phyloP scores from a whole-genome alignment of 2,797 vertebrate genomes.

The Lithobates sylvaticus region DNA sequence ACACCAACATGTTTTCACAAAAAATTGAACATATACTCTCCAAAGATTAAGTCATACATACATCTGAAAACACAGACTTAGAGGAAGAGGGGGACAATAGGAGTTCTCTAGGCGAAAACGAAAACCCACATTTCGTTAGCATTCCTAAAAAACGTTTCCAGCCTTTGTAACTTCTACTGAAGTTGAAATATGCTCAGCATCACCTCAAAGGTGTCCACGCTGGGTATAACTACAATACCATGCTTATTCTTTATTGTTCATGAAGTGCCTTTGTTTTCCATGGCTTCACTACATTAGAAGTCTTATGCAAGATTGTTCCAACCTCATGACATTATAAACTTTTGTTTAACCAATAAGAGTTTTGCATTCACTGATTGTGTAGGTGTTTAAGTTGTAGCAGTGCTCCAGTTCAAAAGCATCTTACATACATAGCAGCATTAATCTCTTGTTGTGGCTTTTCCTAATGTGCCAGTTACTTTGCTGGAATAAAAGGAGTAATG shows the following conservation, averaged over 20 bases:
- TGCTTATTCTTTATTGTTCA: slow-evolving; percentile 40
- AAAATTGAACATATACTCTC: slow-evolving; percentile 68
- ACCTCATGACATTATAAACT: slow-evolving; percentile 26
- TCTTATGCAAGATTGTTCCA: slow-evolving; percentile 14
- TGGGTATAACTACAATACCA: slow-evolving; percentile 27
- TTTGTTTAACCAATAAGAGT: slow-evolving; percentile 21
- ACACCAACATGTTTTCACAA: slow-evolving; percentile 70
- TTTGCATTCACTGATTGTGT: slow-evolving; percentile 46
- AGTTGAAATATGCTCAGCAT: slow-evolving; percentile 24
- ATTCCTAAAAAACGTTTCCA: slow-evolving; percentile 22
- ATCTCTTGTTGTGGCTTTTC: slow-evolving; percentile 68
- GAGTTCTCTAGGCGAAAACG: slow-evolving; percentile 28
- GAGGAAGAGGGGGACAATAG: slow-evolving; percentile 57
- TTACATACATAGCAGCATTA: slow-evolving; percentile 85
- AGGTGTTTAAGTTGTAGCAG: slow-evolving; percentile 71
- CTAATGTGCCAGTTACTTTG: slow-evolving; percentile 75
- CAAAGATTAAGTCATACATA: slow-evolving; percentile 72
- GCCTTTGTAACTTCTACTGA: slow-evolving; percentile 25
- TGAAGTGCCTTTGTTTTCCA: slow-evolving; percentile 36
- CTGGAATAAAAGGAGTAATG: slow-evolving; percentile 74
- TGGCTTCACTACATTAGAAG: slow-evolving; percentile 21
- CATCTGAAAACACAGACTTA: slow-evolving; percentile 66
- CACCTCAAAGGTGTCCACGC: slow-evolving; percentile 25
- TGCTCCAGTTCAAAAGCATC: slow-evolving; percentile 82
- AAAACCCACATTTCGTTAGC: slow-evolving; percentile 26